Evolutionary conservation across 2,888 invertebrate genomes (phyloP).

Genomic region (Drosophila silvestris): DNA sequence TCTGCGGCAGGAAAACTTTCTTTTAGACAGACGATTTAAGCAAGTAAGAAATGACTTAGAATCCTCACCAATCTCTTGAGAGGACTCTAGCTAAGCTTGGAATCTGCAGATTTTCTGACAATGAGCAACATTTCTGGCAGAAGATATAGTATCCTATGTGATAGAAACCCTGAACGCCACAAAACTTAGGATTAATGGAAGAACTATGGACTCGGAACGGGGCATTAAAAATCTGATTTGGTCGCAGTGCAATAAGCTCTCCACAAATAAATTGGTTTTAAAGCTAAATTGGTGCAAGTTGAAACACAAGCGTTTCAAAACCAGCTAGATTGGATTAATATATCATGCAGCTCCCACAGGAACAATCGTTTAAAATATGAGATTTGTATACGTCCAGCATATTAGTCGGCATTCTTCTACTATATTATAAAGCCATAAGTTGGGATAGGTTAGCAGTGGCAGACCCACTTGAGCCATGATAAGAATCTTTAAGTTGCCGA

Average conservation of each 20-base stretch:
- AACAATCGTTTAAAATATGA: not conserved
- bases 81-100: not conserved
- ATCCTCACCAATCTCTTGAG: not conserved
- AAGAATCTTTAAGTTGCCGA: not conserved
- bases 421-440: no score
- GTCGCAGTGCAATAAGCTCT: not conserved
- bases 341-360: not conserved
- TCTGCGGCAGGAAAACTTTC: not conserved
- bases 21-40: not conserved
- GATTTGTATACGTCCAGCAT: fast-evolving
- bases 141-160: not conserved
- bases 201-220: not conserved
- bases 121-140: not conserved
- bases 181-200: not conserved
- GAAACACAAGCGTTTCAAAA: not conserved
- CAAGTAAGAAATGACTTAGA: not conserved
- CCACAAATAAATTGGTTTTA: not conserved
- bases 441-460: not conserved
- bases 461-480: not conserved
- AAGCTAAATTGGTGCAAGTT: not conserved
- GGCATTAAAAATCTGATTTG: not conserved
- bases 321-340: not conserved
- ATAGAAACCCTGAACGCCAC: not conserved
- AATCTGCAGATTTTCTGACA: not conserved
- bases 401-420: not conserved